Evolutionary conservation across 2,888 invertebrate species (phyloP).

Genomic region (Andricus quercusramuli): DNA sequence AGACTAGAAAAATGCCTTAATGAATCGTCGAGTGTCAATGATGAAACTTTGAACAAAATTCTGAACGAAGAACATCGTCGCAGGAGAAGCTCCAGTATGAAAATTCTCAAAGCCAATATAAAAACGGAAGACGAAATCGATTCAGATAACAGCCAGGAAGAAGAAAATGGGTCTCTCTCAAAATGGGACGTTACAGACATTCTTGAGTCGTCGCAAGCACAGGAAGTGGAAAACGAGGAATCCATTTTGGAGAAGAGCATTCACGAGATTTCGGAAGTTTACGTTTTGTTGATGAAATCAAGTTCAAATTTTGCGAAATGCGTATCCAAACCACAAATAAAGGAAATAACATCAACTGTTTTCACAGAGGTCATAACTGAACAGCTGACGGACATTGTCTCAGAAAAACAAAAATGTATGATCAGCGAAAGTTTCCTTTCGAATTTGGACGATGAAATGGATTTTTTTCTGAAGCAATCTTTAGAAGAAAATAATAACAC

Average conservation of each 20-base stretch:
- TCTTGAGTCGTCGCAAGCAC: not conserved
- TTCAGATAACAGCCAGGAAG: not conserved
- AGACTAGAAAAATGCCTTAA: not conserved
- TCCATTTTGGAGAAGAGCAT: conserved; percentile 56
- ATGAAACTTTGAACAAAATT: not conserved
- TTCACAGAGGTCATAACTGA: not conserved
- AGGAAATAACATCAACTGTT: not conserved
- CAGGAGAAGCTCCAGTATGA: not conserved
- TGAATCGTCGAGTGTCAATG: not conserved
- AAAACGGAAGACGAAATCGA: not conserved
- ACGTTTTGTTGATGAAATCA: conserved; percentile 52
- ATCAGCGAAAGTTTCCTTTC: not conserved
- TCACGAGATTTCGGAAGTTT: conserved; percentile 60
- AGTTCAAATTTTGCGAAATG: conserved; percentile 43
- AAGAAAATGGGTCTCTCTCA: not conserved
- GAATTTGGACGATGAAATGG: not conserved
- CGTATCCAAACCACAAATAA: not conserved
- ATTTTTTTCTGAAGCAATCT: not conserved
- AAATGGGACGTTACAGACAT: not conserved
- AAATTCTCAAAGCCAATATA: not conserved
- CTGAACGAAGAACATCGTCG: not conserved
- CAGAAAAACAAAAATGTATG: not conserved
- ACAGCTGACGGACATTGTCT: not conserved
- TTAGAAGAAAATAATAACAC: not conserved
- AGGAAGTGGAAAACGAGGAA: conserved; percentile 21